Conservation (phyloP, 2,888 invertebrate species). For the Dasysyrphus tricinctus region DNA sequence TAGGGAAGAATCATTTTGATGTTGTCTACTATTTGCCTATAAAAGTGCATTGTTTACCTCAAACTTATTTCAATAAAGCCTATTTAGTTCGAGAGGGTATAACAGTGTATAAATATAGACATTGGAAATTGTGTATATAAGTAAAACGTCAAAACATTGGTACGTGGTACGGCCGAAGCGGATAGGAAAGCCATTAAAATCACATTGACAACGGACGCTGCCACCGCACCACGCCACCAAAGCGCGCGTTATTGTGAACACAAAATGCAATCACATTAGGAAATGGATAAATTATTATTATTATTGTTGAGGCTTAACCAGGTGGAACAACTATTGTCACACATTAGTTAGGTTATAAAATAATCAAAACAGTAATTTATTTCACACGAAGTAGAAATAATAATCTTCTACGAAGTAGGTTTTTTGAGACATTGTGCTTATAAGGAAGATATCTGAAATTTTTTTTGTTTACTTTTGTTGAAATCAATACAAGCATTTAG, state of each 20-base stretch:
- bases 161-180: conserved; percentile 5
- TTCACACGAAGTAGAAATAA: conserved; percentile 14
- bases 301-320: conserved; percentile 26
- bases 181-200: conserved; percentile 26
- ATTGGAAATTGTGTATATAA: background rate
- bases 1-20: conserved; percentile 18
- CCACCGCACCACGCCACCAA: background rate
- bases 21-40: conserved; percentile 13
- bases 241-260: background rate
- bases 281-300: conserved; percentile 19
- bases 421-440: background rate
- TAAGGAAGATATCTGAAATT: background rate
- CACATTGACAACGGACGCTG: conserved; percentile 6
- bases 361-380: background rate
- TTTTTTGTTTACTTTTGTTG: background rate
- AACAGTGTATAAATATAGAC: background rate
- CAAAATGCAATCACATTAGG: conserved; percentile 9
- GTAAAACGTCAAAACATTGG: conserved; percentile 13
- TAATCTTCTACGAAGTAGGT: background rate
- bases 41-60: conserved; percentile 30
- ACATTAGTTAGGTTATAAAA: background rate
- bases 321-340: conserved; percentile 23
- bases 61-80: conserved; percentile 35
- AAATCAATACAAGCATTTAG: too few species aligned
- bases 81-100: conserved; percentile 18